Evolutionary conservation across 2,113 vertebrate genomes (phyloP), one percentile per base, ranked within the genome.

Genomic region (Calyptommatus sinebrachiatus): DNA sequence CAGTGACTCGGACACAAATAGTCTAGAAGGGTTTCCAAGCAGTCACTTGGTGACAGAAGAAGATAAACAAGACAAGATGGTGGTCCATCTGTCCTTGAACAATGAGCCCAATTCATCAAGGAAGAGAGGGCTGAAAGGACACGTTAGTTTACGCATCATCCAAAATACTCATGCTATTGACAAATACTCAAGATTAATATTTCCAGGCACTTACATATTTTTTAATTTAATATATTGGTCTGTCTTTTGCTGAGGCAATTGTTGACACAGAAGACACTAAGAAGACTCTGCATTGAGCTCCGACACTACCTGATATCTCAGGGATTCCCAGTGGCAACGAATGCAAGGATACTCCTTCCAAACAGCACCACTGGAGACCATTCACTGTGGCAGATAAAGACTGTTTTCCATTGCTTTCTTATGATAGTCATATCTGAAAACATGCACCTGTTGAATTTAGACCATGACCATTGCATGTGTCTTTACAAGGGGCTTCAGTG

Each of bases 161-260:
- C 95, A 97, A 89, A 97, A 97, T 89, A 97, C 96, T 48, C 98
- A 99, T 0, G 89, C 95, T 76, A 99, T 99, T 5, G 98, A 99
- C 91, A 98, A 97, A 73, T 99, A 97, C 88, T 99, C 97, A 74
- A 96, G 97, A 88, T 82, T 98, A 92, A 97, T 99, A 91, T 99
- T 99, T 83, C 98, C 98, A 48, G 97, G 96, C 41, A 94, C 95
- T 26, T 99, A 97, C 82, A 97, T 98, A 92, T 94, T 99, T 92
- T 99, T 99, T 89, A 99, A 99, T 90, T 94, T 99, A 81, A 96
- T 99, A 92, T 99, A 99, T 87, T 99, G 98, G 98, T 97, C 95
- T 80, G 96, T 97, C 60, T 99, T 98, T 93, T 97, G 96, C 92
- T 99, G 96, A 73, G 50, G 63, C 71, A 73, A 9, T 77, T 70